Conservation (phyloP, 2,797 vertebrate genomes). For the Sebastes steindachneri region DNA sequence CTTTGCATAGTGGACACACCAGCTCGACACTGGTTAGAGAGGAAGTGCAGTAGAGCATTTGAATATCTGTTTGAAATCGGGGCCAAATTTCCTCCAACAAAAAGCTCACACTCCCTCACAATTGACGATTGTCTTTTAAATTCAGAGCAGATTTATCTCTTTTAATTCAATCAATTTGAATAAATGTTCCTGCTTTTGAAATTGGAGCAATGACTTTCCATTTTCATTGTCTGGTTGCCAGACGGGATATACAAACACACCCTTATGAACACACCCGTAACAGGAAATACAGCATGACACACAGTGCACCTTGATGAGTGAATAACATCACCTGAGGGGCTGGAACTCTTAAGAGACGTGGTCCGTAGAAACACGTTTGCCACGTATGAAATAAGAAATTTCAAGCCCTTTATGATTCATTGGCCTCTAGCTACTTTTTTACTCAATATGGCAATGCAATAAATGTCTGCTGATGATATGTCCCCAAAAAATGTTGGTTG, state of each 20-base stretch:
- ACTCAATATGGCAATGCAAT: neutral
- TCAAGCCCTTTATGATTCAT: neutral
- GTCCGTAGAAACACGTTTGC: neutral
- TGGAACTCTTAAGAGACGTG: neutral
- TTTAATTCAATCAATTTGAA: neutral
- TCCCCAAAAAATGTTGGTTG: neutral
- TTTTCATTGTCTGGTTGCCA: neutral
- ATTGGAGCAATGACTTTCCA: neutral
- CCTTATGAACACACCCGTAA: conserved; percentile 38
- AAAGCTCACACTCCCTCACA: neutral
- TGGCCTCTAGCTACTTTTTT: neutral
- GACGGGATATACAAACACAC: conserved; percentile 29
- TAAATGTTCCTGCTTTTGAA: neutral
- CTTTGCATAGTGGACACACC: conserved; percentile 44
- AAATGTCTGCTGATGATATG: conserved; percentile 1
- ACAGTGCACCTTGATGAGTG: conserved; percentile 3
- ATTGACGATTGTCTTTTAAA: neutral
- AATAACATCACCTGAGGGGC: conserved; percentile 28
- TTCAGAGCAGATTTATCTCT: neutral
- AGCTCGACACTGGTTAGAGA: neutral
- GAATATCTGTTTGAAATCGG: conserved; percentile 6
- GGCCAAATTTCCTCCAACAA: conserved; percentile 28
- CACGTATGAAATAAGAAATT: neutral
- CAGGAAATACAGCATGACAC: conserved; percentile 29
- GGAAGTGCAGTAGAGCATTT: conserved; percentile 6